These are phyloP conservation scores for Machimus atricapillus DNA, from an alignment of 2,888 invertebrate species.

Conservation along the genomic window DNA sequence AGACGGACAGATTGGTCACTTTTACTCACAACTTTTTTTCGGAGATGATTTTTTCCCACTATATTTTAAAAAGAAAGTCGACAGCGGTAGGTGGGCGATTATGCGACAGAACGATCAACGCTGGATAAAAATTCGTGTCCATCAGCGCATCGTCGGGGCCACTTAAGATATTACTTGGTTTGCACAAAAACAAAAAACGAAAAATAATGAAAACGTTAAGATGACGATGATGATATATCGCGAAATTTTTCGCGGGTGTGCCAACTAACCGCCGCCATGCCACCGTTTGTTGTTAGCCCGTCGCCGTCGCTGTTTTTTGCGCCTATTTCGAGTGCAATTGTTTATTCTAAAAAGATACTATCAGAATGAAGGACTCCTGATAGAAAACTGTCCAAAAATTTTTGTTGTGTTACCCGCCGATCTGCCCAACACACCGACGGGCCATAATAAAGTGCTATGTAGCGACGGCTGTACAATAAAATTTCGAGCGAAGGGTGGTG, in stretches of 20 bases:
- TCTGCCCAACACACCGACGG: conserved; percentile 45
- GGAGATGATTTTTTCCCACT: not conserved
- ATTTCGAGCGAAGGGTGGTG: conserved; percentile 10
- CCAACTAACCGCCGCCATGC: not conserved
- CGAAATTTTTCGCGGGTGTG: not conserved
- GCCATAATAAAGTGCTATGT: conserved; percentile 32
- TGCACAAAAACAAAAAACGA: not conserved
- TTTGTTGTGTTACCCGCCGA: conserved; percentile 47
- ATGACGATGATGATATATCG: not conserved
- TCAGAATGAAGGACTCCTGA: conserved; percentile 61
- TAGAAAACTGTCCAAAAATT: conserved; percentile 62
- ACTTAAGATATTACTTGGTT: not conserved
- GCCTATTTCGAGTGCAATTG: conserved; percentile 45
- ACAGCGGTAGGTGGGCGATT: not conserved
- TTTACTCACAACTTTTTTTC: not conserved
- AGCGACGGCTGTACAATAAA: not conserved
- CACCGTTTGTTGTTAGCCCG: not conserved
- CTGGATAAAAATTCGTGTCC: too few species aligned
- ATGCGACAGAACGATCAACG: not conserved
- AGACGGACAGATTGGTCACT: not conserved
- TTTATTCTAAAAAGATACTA: conserved; percentile 56
- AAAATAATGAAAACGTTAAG: not conserved
- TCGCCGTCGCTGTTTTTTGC: not conserved
- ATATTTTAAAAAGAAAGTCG: not conserved
- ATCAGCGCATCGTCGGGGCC: too few species aligned